Evolutionary conservation across 2,888 invertebrate species (phyloP), one percentile per base, ranked within the genome.

Genomic region (Rotaria sp.): DNA sequence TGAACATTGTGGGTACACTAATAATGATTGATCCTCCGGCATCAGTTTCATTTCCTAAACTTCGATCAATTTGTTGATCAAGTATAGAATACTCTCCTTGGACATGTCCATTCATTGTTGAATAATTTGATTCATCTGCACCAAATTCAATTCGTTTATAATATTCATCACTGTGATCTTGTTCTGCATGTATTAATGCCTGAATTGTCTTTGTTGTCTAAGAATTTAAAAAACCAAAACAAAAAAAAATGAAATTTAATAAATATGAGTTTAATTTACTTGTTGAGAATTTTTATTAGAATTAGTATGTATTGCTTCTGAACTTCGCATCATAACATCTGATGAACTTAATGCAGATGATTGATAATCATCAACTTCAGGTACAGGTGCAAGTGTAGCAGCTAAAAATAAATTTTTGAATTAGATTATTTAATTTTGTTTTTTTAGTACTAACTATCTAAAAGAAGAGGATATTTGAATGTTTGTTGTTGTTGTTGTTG

Each of bases 331-430:
- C 2, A 67, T 18, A 3, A 11, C 26, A 80, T 80, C 75, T 1
- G 75, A 41, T 26, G 45, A 41, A 41, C 41, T 45, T 0, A 80
- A 80, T 41, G 21, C 41, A 24, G 41, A 80, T 11, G 41, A 26
- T 80, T 80, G 41, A 80, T 80, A 80, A 80, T 80, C 75, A 80
- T 80, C 75, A 11, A 11, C 38, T 80, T 80, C 75, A 0, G 75
- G 75, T 26, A 80, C 75, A 8, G 75, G 75, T 26, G 41, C 4
- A 38, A 80, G 45, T 4, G 45, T 26, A 45, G 75, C 26, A 80
- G 24, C 75, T 80, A 80, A 45, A 67, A 67, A 50, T 5, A 5
- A 45, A 11, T 11, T 8, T 45, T 50, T 15, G 15, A 50, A 15
- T 50, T 13, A 15, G 15, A 18, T 18, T 13, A 4, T 50, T 50